Evolutionary conservation across 2,888 invertebrate genomes (phyloP), one percentile per base, ranked within the genome.

Genomic region (Harpagoxenus sublaevis): DNA sequence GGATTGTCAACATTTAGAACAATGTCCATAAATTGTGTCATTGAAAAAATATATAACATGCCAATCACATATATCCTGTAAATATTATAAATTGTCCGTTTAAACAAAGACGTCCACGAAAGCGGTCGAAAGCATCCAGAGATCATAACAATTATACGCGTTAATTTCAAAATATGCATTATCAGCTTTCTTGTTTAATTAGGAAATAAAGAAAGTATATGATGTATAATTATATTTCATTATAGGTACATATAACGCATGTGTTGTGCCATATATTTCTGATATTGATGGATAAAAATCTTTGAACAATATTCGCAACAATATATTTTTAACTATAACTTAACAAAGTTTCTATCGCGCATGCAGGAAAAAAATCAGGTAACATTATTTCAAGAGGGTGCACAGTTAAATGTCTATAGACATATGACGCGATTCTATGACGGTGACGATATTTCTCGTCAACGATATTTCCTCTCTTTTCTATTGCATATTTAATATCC

Each of bases 121-220:
- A 42, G 9, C 2, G 90, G 87, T 78, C 87, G 83, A 88, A 89
- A 90, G 2, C 84, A 84, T 60, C 84, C 84, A 9, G 87, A 51
- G n/a, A 71, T 74, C n/a, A 74, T 65, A 12, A 86, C 23, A 23
- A 87, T 73, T 18, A 31, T 28, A 31, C 85, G 86, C 48, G 81
- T 87, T 12, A 85, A 74, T n/a, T 66, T 48, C 9, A 88, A 28
- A n/a, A 78, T 35, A 12, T 63, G 48, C 88, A 89, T 77, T 65
- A 51, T 51, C 2, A 35, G 2, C 31, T 31, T 4, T 23, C 6
- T 42, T 3, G 5, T 35, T 74, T 31, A 35, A 31, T 62, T 62
- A 75, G n/a, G 12, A 23, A 63, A 23, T 39, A 53, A 10, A n/a
- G 8, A 55, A 71, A 35, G 23, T 23, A 35, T 8, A 18, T 39